These are phyloP conservation scores for Oasisia sp. DNA, from an alignment of 2,888 invertebrate genomes.

Conservation along the genomic window DNA sequence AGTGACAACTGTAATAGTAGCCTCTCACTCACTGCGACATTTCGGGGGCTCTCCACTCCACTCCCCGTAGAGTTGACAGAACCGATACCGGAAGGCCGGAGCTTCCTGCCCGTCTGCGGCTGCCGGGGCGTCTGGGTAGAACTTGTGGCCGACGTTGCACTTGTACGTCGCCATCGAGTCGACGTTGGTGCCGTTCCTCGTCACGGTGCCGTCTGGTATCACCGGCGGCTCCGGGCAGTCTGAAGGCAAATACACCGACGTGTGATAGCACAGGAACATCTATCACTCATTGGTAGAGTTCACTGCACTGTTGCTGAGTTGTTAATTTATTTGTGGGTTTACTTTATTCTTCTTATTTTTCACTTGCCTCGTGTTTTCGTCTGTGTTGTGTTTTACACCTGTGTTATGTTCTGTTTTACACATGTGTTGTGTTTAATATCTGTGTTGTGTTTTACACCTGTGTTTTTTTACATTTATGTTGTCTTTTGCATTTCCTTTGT, in stretches of 20 bases:
- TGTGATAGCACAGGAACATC: background rate
- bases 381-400: too few species aligned
- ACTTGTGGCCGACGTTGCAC: slow-evolving; percentile 65
- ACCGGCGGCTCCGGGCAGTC: slow-evolving; percentile 19
- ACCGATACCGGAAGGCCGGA: slow-evolving; percentile 27
- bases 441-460: too few species aligned
- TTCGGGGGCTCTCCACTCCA: slow-evolving; percentile 55
- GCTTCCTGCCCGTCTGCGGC: too few species aligned
- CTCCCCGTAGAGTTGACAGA: slow-evolving; percentile 55
- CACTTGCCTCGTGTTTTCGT: too few species aligned
- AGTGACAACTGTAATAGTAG: background rate
- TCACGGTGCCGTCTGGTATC: slow-evolving; percentile 45
- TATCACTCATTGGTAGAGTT: too few species aligned
- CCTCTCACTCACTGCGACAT: slow-evolving; percentile 57
- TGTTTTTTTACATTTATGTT: too few species aligned
- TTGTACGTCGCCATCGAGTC: slow-evolving; percentile 66
- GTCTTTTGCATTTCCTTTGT: too few species aligned
- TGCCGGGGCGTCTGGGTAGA: slow-evolving; percentile 41
- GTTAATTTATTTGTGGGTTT: too few species aligned
- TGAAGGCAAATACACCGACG: background rate
- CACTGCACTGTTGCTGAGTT: too few species aligned
- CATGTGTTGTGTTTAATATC: too few species aligned
- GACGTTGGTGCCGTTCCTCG: slow-evolving; percentile 42
- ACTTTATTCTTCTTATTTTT: too few species aligned
- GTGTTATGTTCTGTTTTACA: too few species aligned